These are phyloP conservation scores for Luperina nickerlii DNA, from an alignment of 2,888 invertebrate species.

Conservation along the genomic window DNA sequence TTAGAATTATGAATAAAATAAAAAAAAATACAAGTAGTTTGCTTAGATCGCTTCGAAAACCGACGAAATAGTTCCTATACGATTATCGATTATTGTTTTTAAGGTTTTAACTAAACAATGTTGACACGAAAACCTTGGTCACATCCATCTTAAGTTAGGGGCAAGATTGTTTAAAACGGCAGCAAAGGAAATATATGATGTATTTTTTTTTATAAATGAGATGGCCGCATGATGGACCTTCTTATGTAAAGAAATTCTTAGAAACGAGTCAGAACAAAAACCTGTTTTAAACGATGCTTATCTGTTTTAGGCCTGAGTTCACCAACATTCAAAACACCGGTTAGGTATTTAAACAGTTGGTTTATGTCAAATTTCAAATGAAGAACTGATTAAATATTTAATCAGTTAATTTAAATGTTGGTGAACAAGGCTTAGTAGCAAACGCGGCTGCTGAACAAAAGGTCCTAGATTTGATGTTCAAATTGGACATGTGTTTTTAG, in stretches of 20 bases:
- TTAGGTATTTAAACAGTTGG: too few relatives aligned
- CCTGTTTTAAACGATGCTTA: too few relatives aligned
- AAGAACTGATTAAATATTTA: too few relatives aligned
- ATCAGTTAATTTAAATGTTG: too few relatives aligned
- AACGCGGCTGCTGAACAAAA: background rate
- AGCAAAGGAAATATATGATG: background rate
- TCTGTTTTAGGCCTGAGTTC: background rate
- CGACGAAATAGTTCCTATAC: conserved; percentile 81
- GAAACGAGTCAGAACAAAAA: too few relatives aligned
- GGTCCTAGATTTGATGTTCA: background rate
- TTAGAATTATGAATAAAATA: conserved; percentile 57
- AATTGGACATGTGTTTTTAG: background rate
- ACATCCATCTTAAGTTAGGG: background rate
- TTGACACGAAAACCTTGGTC: conserved; percentile 48
- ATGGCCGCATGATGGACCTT: too few relatives aligned
- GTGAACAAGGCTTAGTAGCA: background rate
- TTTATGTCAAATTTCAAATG: too few relatives aligned
- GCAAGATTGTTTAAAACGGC: background rate
- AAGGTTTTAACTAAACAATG: conserved; percentile 55
- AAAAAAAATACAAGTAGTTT: conserved; percentile 66
- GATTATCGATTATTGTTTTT: conserved; percentile 63
- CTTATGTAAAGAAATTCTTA: too few relatives aligned
- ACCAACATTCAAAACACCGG: too few relatives aligned
- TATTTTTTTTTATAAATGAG: conserved; percentile 10
- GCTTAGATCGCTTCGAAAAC: conserved; percentile 83